These are phyloP conservation scores for Lasioglossum malachurum DNA, from an alignment of 2,888 invertebrate species.

Conservation along the genomic window DNA sequence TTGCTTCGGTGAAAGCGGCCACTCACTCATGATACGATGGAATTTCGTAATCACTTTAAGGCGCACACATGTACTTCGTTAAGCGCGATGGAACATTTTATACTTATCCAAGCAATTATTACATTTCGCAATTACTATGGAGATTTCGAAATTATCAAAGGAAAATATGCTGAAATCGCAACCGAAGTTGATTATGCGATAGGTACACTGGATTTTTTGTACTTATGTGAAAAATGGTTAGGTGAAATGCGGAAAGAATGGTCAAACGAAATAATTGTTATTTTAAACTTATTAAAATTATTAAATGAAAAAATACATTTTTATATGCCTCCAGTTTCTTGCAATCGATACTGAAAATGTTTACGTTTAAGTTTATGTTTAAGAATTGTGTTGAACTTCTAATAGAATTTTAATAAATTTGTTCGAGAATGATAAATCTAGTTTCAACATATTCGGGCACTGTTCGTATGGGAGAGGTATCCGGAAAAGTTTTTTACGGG, in stretches of 20 bases:
- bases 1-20: not conserved
- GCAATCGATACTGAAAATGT: not conserved
- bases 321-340: not conserved
- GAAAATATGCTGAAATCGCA: slow-evolving; percentile 22
- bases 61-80: slow-evolving; percentile 20
- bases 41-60: slow-evolving; percentile 34
- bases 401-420: not conserved
- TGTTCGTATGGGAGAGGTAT: not conserved
- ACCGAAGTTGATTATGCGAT: not conserved
- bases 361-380: too few species aligned
- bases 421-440: not conserved
- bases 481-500: not conserved
- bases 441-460: not conserved
- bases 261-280: not conserved
- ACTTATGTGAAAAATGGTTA: not conserved
- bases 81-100: slow-evolving; percentile 7
- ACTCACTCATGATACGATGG: not conserved
- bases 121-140: slow-evolving; percentile 37
- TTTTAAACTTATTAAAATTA: too few species aligned
- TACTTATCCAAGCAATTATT: slow-evolving; percentile 27
- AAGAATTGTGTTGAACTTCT: not conserved
- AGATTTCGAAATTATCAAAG: slow-evolving; percentile 26
- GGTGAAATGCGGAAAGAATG: not conserved
- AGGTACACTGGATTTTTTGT: not conserved
- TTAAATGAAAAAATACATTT: not conserved